Percentiles rank a stretch among this genome's conserved stretches.
These are phyloP conservation scores for Panagrolaimus sp. DNA, from an alignment of 1,140 invertebrate species.

Conservation along the genomic window DNA sequence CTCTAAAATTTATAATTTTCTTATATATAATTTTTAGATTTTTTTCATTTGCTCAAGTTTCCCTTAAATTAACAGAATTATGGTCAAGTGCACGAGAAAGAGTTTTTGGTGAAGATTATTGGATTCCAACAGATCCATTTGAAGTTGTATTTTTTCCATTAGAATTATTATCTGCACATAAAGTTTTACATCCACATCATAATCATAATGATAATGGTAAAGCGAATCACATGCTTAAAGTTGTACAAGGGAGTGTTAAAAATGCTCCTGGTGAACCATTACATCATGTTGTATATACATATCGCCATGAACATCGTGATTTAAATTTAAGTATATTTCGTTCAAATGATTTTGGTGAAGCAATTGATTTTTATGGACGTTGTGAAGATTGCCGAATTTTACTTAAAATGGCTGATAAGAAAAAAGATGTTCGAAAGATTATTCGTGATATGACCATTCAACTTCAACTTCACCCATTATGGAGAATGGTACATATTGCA, in stretches of 20 bases:
- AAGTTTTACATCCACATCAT: conserved; percentile 20
- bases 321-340: conserved; percentile 27
- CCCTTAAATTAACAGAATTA: conserved; percentile 25
- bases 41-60: conserved; percentile 30
- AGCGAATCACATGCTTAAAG: conserved; percentile 1
- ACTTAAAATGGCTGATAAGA: conserved; percentile 33
- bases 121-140: conserved; percentile 21
- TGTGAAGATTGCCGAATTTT: conserved; percentile 46
- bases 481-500: conserved; percentile 41
- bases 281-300: conserved; percentile 28
- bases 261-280: conserved; percentile 20
- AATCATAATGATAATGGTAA: not conserved
- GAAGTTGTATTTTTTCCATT: conserved; percentile 29
- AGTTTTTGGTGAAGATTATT: conserved; percentile 33
- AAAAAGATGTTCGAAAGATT: conserved; percentile 37
- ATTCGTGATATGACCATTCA: conserved; percentile 42
- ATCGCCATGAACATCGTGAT: not conserved
- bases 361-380: conserved; percentile 42
- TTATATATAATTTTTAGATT: conserved; percentile 19
- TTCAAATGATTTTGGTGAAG: conserved; percentile 32
- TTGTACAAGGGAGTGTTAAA: conserved; percentile 29
- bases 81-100: conserved; percentile 28
- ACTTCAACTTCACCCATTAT: conserved; percentile 40
- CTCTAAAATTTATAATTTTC: conserved; percentile 12
- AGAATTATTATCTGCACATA: conserved; percentile 25